A percentile compares a stretch with the other conserved stretches of the same genome.
phyloP scores from a whole-genome alignment of 53 echinoderm and acorn worm species.

The Astropecten irregularis region DNA sequence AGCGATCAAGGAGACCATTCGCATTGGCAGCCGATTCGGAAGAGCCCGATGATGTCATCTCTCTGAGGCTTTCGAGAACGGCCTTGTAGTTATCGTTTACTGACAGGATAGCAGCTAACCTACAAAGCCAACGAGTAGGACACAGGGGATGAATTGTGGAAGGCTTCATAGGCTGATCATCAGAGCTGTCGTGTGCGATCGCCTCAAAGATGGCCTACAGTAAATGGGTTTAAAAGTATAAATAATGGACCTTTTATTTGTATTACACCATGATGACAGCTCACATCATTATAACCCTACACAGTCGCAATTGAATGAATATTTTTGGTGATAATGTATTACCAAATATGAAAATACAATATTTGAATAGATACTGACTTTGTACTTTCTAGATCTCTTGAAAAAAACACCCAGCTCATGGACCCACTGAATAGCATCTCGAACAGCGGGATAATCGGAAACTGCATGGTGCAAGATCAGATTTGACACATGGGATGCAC shows the following conservation, averaged over 20 bases:
- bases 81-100: conserved; percentile 51
- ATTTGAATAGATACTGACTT: neutral
- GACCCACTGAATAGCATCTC: conserved; percentile 32
- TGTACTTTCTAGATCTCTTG: conserved; percentile 35
- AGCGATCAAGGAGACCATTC: conserved; percentile 59
- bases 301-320: too few relatives aligned
- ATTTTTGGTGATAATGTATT: too few relatives aligned
- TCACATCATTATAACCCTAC: too few relatives aligned
- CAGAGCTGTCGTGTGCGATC: too few relatives aligned
- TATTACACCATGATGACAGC: too few relatives aligned
- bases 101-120: neutral
- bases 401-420: conserved; percentile 41
- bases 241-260: too few relatives aligned
- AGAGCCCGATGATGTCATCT: conserved; percentile 49
- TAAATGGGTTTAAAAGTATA: too few relatives aligned
- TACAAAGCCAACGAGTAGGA: conserved; percentile 60
- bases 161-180: too few relatives aligned
- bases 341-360: too few relatives aligned
- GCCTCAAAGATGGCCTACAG: too few relatives aligned
- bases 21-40: conserved; percentile 53
- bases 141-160: conserved; percentile 27
- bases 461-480: conserved; percentile 12
- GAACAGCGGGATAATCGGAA: neutral
- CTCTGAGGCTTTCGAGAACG: conserved; percentile 48
- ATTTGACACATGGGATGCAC: conserved; percentile 43